phyloP scores from a whole-genome alignment of 2,888 invertebrate species.

The Thymelicus lineola region DNA sequence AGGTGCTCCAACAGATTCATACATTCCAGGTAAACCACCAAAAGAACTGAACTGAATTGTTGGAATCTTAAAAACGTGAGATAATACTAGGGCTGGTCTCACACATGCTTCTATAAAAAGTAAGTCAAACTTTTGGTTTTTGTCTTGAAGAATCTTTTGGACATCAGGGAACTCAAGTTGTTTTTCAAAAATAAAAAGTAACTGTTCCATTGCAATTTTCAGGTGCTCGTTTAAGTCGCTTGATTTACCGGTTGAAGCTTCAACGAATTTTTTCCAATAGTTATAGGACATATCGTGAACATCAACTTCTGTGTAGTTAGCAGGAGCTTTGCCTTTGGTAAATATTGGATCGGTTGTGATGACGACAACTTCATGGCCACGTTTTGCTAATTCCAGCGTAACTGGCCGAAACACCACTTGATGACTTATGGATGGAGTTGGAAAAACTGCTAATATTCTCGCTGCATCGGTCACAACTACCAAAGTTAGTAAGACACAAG shows the following conservation, averaged over 20 bases:
- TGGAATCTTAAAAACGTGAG: conserved; percentile 46
- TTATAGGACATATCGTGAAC: conserved; percentile 54
- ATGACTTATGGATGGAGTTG: conserved; percentile 55
- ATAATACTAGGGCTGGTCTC: conserved; percentile 41
- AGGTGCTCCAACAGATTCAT: conserved; percentile 46
- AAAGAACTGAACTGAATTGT: conserved; percentile 44
- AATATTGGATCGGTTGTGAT: conserved; percentile 54
- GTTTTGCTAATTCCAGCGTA: conserved; percentile 50
- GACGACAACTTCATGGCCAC: conserved; percentile 53
- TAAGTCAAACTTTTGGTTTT: conserved; percentile 43
- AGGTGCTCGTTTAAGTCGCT: neutral
- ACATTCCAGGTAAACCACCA: conserved; percentile 24
- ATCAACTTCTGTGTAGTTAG: conserved; percentile 59
- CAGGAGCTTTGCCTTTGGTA: conserved; percentile 46
- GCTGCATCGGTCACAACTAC: conserved; percentile 42
- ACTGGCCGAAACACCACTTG: conserved; percentile 53
- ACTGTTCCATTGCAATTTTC: conserved; percentile 10
- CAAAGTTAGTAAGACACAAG: neutral
- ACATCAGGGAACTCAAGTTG: conserved; percentile 2
- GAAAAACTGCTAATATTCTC: conserved; percentile 52
- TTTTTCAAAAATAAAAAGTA: conserved; percentile 8
- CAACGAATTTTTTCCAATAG: conserved; percentile 40
- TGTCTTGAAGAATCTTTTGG: conserved; percentile 15
- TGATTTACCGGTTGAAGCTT: neutral
- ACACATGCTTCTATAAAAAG: conserved; percentile 45